A percentile compares a stretch with the other conserved stretches of the same genome.
Conservation (phyloP, 1,140 invertebrate species). For the Saccostrea echinata region DNA sequence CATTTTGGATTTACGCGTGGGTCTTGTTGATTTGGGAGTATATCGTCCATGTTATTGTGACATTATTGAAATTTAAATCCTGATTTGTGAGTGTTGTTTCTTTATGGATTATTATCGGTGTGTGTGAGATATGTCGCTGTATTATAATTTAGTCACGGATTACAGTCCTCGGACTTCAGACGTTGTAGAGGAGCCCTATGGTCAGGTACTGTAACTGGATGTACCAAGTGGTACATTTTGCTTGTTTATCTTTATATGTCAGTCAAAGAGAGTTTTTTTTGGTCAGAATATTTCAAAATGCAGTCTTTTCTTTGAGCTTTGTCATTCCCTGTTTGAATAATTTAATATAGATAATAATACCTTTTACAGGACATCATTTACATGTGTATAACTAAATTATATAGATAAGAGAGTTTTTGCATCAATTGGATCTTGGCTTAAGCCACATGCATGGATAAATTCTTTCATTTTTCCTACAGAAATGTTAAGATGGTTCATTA, state of each 20-base stretch:
- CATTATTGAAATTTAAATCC: neutral
- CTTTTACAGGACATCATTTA: no score
- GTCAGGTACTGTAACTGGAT: neutral
- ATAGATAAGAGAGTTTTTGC: no score
- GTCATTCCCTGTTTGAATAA: no score
- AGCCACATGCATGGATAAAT: no score
- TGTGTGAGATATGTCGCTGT: slow-evolving; percentile 12
- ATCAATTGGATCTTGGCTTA: no score
- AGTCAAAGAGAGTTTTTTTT: neutral
- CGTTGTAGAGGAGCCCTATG: neutral
- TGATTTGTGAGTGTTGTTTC: neutral
- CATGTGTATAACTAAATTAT: no score
- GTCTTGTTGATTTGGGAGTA: neutral
- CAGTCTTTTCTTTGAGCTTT: no score
- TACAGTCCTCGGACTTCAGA: slow-evolving; percentile 15
- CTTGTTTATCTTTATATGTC: neutral
- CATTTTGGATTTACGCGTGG: neutral
- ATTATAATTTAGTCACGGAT: slow-evolving; percentile 26
- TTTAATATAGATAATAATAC: no score
- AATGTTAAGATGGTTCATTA: no score
- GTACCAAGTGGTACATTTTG: neutral
- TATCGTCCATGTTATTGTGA: neutral
- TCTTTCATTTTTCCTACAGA: no score
- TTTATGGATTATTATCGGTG: slow-evolving; percentile 1
- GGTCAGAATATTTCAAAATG: no score